Evolutionary conservation across 2,797 vertebrate genomes (phyloP).

Genomic region (Balearica regulorum): DNA sequence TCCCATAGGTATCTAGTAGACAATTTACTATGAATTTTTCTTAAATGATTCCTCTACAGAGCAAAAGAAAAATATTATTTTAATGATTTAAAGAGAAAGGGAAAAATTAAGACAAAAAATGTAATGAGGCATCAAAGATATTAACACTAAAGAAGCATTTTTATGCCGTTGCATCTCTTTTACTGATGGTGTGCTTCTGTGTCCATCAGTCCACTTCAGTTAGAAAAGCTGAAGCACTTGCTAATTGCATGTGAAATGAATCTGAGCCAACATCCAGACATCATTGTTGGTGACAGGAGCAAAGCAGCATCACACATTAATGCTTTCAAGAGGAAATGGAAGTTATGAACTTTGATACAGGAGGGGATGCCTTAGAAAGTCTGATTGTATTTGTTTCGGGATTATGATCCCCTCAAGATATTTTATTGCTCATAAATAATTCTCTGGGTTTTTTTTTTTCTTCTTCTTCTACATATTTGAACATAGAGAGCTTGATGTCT

Average conservation of each 20-base stretch:
- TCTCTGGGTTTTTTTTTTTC: accelerated
- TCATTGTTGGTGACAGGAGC: neutral
- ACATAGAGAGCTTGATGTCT: neutral
- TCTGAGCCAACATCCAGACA: neutral
- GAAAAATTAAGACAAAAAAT: neutral
- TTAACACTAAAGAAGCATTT: neutral
- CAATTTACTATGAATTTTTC: neutral
- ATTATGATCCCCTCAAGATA: neutral
- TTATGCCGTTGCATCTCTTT: neutral
- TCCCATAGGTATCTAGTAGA: neutral
- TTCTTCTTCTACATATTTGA: neutral
- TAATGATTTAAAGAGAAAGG: neutral
- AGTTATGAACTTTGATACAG: neutral
- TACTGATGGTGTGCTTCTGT: neutral
- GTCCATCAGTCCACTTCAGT: neutral
- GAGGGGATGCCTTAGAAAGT: neutral
- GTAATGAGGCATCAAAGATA: neutral
- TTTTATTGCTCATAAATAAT: neutral
- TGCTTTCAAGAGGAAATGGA: neutral
- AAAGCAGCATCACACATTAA: neutral
- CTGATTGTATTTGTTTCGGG: neutral
- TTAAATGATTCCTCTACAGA: neutral
- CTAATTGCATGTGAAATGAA: neutral
- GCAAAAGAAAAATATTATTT: neutral
- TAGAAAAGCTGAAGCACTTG: neutral